phyloP scores from a whole-genome alignment of 2,888 invertebrate species.

The Criorhina ranunculi region DNA sequence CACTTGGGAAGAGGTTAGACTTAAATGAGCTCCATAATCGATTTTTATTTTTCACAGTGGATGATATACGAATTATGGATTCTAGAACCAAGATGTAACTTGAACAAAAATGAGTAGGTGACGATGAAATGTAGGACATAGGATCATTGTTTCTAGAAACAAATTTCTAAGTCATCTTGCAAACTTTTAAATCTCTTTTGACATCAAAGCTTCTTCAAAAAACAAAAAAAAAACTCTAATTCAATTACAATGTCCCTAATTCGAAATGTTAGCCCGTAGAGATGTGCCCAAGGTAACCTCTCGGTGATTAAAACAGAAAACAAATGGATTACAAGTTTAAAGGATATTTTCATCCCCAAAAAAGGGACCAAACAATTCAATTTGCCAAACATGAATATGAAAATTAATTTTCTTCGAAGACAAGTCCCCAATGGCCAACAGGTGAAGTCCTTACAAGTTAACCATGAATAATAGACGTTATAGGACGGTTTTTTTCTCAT shows the following conservation, averaged over 20 bases:
- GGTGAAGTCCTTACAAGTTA: constrained; percentile 4
- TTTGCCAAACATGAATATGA: constrained; percentile 34
- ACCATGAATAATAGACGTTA: constrained; percentile 11
- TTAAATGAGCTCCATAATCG: too few species aligned
- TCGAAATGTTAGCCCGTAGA: neutral
- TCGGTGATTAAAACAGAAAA: constrained; percentile 28
- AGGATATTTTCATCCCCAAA: constrained; percentile 19
- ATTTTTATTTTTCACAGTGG: too few species aligned
- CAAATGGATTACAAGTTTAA: constrained; percentile 36
- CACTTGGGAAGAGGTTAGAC: too few species aligned
- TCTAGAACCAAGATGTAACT: too few species aligned
- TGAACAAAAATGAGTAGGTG: too few species aligned
- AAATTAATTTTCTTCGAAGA: constrained; percentile 26
- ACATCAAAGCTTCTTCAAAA: constrained; percentile 1
- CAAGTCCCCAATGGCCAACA: constrained; percentile 26
- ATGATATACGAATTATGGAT: too few species aligned
- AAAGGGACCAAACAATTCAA: constrained; percentile 39
- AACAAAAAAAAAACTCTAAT: constrained; percentile 7
- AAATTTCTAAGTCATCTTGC: neutral
- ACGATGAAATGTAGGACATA: too few species aligned
- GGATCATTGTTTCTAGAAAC: neutral
- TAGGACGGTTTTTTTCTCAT: neutral
- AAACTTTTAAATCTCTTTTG: constrained; percentile 19
- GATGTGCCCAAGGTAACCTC: constrained; percentile 6
- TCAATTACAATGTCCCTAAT: constrained; percentile 26